These are phyloP conservation scores for Schizopygopsis malacanthus DNA, from an alignment of 2,797 vertebrate genomes.

Conservation along the genomic window DNA sequence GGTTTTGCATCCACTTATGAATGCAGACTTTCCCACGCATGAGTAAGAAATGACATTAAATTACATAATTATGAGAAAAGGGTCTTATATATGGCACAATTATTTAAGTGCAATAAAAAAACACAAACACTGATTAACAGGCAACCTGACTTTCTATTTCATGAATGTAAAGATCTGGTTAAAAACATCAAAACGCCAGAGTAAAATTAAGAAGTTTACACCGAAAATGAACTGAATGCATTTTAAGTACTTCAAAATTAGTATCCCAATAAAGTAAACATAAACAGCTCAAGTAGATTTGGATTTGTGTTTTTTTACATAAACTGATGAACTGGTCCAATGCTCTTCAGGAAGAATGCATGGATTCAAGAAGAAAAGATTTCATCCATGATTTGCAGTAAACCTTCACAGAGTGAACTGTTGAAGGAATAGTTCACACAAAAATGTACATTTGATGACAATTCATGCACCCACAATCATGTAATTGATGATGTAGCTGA, in stretches of 20 bases:
- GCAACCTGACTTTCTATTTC: not conserved
- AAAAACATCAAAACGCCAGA: not conserved
- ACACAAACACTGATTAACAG: not conserved
- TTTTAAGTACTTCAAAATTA: not conserved
- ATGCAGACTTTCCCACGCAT: not conserved
- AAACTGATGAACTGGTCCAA: not conserved
- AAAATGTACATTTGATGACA: not conserved
- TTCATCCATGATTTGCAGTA: not conserved
- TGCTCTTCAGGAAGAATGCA: not conserved
- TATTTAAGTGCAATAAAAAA: not conserved
- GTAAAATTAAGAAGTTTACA: not conserved
- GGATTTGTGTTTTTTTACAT: conserved; percentile 12
- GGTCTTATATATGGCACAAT: not conserved
- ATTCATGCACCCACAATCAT: not conserved
- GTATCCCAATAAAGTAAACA: conserved; percentile 16
- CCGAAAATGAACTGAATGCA: not conserved
- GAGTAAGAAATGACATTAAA: not conserved
- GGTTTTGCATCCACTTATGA: not conserved
- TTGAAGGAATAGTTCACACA: not conserved
- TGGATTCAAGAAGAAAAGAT: not conserved
- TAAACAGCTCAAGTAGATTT: not conserved
- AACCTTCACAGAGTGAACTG: not conserved
- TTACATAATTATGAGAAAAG: not conserved
- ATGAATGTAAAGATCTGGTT: not conserved
- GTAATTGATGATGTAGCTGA: not conserved